These are phyloP conservation scores for Rhinopomastus cyanomelas DNA, from an alignment of 2,113 vertebrate genomes.

Conservation along the genomic window DNA sequence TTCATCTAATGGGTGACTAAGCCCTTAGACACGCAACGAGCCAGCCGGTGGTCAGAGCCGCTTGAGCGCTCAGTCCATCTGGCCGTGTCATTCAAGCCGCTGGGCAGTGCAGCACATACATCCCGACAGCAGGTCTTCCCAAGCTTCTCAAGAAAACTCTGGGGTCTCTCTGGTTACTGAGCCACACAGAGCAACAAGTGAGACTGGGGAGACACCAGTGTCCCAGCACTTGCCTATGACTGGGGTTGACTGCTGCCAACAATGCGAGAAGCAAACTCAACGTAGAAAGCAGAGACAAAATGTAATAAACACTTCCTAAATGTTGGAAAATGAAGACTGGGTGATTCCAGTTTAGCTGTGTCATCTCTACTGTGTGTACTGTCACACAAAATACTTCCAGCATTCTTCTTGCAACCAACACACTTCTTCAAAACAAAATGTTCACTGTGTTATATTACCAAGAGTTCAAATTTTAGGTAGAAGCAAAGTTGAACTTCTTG, in stretches of 20 bases:
- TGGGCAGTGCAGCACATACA: not conserved
- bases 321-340: not conserved
- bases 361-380: not conserved
- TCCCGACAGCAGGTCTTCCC: not conserved
- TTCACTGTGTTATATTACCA: not conserved
- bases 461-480: not conserved
- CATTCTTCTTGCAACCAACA: not conserved
- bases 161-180: not conserved
- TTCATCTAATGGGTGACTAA: conserved; percentile 48
- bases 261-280: not conserved
- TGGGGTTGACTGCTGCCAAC: not conserved
- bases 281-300: not conserved
- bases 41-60: conserved; percentile 10
- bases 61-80: not conserved
- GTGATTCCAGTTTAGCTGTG: not conserved
- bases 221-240: not conserved
- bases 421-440: not conserved
- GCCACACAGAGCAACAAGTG: not conserved
- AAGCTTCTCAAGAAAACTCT: not conserved
- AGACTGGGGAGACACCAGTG: not conserved
- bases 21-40: not conserved
- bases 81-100: conserved; percentile 43
- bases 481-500: not conserved
- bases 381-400: not conserved
- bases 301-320: not conserved